Evolutionary conservation across 2,113 vertebrate genomes (phyloP).

Genomic region (Mixornis gularis): DNA sequence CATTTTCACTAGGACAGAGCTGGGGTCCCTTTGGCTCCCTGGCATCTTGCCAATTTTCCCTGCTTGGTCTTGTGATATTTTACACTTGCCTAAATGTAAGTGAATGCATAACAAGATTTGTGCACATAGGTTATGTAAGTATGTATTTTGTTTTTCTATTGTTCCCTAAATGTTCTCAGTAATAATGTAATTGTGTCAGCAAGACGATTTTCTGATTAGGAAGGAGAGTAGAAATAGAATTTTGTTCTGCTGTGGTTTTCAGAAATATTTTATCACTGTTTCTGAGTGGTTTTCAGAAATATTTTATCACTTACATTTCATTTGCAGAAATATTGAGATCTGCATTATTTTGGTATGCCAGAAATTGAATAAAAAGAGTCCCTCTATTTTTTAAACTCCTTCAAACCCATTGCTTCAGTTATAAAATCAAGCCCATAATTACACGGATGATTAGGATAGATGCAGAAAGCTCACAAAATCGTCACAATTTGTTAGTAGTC

Average conservation of each 20-base stretch:
- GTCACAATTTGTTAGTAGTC: slow-evolving; percentile 45
- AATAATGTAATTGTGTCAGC: neutral
- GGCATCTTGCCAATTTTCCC: neutral
- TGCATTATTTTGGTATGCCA: neutral
- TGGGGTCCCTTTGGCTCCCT: neutral
- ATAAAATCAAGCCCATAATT: slow-evolving; percentile 1
- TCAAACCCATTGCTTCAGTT: neutral
- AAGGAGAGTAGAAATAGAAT: neutral
- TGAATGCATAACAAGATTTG: slow-evolving; percentile 10
- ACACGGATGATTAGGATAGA: neutral
- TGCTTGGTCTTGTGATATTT: neutral
- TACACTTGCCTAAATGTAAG: neutral
- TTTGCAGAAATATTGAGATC: neutral
- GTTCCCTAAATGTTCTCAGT: neutral
- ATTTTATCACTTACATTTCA: neutral
- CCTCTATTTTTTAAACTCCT: neutral
- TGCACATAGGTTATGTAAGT: neutral
- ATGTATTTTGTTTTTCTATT: neutral
- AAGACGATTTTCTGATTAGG: neutral
- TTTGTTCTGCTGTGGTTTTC: neutral
- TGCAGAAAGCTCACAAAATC: neutral
- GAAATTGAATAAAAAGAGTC: neutral
- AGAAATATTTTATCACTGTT: no score
- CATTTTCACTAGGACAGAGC: neutral
- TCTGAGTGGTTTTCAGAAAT: no score